A percentile compares a stretch with the other conserved stretches of the same genome.
Conservation (phyloP, 2,888 invertebrate genomes). For the Gymnocheta viridis region DNA sequence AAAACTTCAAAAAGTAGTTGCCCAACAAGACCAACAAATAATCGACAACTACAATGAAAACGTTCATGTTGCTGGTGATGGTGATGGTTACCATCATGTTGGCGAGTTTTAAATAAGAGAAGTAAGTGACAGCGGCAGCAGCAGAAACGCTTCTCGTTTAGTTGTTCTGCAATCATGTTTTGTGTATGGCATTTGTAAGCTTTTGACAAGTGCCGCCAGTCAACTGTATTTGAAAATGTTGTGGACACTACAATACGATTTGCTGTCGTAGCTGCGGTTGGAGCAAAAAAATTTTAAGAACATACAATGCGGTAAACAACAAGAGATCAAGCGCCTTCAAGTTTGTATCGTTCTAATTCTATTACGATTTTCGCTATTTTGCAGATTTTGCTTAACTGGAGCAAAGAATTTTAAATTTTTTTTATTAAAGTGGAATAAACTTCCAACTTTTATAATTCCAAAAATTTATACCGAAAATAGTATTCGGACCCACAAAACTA, state of each 20-base stretch:
- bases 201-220: slow-evolving; percentile 70
- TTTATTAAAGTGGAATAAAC: no score
- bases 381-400: no score
- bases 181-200: slow-evolving; percentile 67
- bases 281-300: slow-evolving; percentile 19
- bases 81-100: slow-evolving; percentile 59
- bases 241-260: slow-evolving; percentile 43
- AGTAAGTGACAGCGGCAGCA: slow-evolving; percentile 36
- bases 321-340: slow-evolving; percentile 64
- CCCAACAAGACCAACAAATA: slow-evolving; percentile 24
- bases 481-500: no score
- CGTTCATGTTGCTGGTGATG: slow-evolving; percentile 17
- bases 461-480: no score
- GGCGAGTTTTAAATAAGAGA: slow-evolving; percentile 21
- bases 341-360: slow-evolving; percentile 35
- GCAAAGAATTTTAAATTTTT: no score
- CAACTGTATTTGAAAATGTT: slow-evolving; percentile 60
- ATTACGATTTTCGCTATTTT: no score
- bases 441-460: no score
- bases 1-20: slow-evolving; percentile 42
- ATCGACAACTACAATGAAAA: slow-evolving; percentile 4
- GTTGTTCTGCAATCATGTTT: slow-evolving; percentile 65
- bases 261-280: slow-evolving; percentile 24
- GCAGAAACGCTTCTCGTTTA: slow-evolving; percentile 29
- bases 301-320: slow-evolving; percentile 54